A percentile compares a stretch with the other conserved stretches of the same genome.
Conservation (phyloP, 2,888 invertebrate genomes). For the Trachelus tabidus region DNA sequence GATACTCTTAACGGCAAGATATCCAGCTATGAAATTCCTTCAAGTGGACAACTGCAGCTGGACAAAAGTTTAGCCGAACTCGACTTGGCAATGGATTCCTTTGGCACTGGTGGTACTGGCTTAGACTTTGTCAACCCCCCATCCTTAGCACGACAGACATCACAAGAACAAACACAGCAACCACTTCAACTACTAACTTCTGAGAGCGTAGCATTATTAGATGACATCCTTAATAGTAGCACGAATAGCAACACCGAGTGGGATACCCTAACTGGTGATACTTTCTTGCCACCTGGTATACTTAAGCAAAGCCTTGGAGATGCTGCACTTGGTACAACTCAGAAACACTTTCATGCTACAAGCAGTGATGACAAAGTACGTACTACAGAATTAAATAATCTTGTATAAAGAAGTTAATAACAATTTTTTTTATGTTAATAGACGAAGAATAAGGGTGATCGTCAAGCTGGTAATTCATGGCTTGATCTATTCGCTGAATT, state of each 20-base stretch:
- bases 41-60: constrained; percentile 20
- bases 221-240: constrained; percentile 48
- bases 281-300: constrained; percentile 58
- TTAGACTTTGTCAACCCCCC: constrained; percentile 40
- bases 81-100: constrained; percentile 50
- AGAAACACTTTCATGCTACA: constrained; percentile 12
- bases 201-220: constrained; percentile 53
- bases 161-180: constrained; percentile 31
- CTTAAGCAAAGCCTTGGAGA: constrained; percentile 60
- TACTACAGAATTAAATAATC: background rate
- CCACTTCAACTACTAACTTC: constrained; percentile 50
- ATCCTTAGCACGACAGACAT: constrained; percentile 23
- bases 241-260: constrained; percentile 43
- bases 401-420: background rate
- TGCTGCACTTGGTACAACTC: constrained; percentile 32
- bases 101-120: constrained; percentile 33
- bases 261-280: constrained; percentile 51
- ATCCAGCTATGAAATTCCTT: background rate
- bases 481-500: constrained; percentile 92
- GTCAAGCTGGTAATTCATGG: constrained; percentile 76
- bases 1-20: background rate
- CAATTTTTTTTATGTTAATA: constrained; percentile 23
- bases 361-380: constrained; percentile 37
- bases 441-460: constrained; percentile 48
- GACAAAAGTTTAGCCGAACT: constrained; percentile 45